phyloP scores from a whole-genome alignment of 2,797 vertebrate species.

The Eulemur coronatus region DNA sequence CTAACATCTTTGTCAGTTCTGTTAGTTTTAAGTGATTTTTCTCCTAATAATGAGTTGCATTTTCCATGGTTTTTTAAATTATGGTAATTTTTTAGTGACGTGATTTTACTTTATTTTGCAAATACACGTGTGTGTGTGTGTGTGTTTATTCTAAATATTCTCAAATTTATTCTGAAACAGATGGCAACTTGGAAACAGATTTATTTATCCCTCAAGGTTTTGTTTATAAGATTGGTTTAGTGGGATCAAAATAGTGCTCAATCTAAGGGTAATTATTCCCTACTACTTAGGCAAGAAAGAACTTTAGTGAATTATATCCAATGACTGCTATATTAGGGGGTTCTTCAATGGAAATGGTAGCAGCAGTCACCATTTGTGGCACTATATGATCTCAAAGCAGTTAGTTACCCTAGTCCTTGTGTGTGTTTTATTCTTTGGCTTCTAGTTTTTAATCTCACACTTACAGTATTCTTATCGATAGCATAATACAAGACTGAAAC shows the following conservation, averaged over 20 bases:
- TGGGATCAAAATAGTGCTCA: not conserved
- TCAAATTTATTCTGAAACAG: not conserved
- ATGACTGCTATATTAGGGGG: not conserved
- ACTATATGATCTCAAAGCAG: not conserved
- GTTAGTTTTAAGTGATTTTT: not conserved
- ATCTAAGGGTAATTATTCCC: not conserved
- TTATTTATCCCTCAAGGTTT: not conserved
- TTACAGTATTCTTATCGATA: no score
- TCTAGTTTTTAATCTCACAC: not conserved
- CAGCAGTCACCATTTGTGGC: not conserved
- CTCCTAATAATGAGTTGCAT: not conserved
- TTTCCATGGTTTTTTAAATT: not conserved
- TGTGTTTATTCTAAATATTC: no score
- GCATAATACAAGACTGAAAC: no score
- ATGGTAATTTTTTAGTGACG: not conserved
- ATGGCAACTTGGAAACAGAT: not conserved
- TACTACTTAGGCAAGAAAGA: not conserved
- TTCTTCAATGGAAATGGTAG: not conserved
- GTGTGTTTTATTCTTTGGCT: not conserved
- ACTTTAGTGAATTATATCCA: not conserved
- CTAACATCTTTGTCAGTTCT: not conserved
- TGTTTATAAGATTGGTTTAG: not conserved
- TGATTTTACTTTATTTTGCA: not conserved
- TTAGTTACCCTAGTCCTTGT: not conserved
- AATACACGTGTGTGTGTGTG: not conserved